Base-by-base conservation (phyloP, 2,888 invertebrate species). In the Caenorhabditis doughertyi region DNA sequence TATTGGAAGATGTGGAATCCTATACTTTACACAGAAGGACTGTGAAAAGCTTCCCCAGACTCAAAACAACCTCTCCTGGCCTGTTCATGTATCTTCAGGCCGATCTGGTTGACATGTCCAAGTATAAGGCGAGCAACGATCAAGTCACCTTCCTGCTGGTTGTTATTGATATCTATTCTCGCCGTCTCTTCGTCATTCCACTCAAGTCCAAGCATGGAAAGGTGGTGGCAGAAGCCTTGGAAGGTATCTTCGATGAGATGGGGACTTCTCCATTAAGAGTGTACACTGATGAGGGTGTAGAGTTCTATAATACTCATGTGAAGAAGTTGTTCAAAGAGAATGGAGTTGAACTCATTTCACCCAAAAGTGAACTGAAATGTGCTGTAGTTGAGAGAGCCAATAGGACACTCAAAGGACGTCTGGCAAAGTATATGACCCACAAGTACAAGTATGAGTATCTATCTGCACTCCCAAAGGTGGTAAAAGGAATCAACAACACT, bases 381-480 rank as follows among this genome's bases (percentile, higher is more conserved):
- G 51, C 29, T 2, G 21, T 53, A 9, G 53, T 53, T 2, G 67
- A 67, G 13, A 21, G 67, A 16, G 53, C 67, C 2, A 67, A 53
- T 21, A n/a, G 67, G 0, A 67, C 67, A 0, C 39, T 67, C 4
- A 67, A 67, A 39, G 53, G 53, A 3, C 35, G 67, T n/a, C 18
- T 67, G 35, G 67, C 67, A 53, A 67, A 67, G 25, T 67, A 67
- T 39, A 67, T 67, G 53, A 53, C 67, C 0, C 13, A 13, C 11
- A 67, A 67, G 25, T 39, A 67, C 16, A 27, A 16, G 0, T 23
- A 39, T 25, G 53, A 53, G 1, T 67, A 67, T 23, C 13, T 67
- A 3, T 25, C 35, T 21, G 67, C 25, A 21, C 25, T 67, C 39
- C 35, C 53, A 23, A 16, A 67, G 0, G 67, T 67, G 1, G 67